A percentile compares a stretch with the other conserved stretches of the same genome.
phyloP scores from a whole-genome alignment of 2,797 vertebrate genomes.

The Hapalemur alaotrensis region DNA sequence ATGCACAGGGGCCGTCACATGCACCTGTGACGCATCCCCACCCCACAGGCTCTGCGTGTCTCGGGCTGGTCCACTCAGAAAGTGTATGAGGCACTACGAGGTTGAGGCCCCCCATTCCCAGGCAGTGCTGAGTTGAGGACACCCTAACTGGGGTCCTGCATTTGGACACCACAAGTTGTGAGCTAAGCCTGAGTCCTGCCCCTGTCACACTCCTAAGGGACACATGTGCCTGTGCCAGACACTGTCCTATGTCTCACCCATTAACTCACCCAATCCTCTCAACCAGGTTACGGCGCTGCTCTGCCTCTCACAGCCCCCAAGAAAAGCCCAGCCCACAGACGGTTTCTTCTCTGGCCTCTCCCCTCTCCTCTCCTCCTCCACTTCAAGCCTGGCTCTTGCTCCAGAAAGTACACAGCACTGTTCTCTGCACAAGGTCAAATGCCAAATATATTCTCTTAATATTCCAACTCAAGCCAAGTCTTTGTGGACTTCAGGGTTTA shows the following conservation, averaged over 20 bases:
- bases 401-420: slow-evolving; percentile 24
- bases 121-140: background rate
- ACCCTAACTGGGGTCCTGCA: accelerated
- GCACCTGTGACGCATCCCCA: too few species aligned
- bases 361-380: background rate
- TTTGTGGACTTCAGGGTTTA: slow-evolving; percentile 28
- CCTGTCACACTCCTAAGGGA: background rate
- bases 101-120: background rate
- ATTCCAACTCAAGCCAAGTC: slow-evolving; percentile 56
- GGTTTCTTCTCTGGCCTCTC: background rate
- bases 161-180: background rate
- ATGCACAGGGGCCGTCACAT: background rate
- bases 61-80: background rate
- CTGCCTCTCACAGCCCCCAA: background rate
- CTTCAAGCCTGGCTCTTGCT: background rate
- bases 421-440: slow-evolving; percentile 25
- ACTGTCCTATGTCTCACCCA: background rate
- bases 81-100: background rate
- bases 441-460: slow-evolving; percentile 54
- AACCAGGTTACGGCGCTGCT: background rate
- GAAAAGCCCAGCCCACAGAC: background rate
- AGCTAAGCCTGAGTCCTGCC: background rate
- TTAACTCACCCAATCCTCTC: background rate
- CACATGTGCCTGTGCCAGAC: background rate
- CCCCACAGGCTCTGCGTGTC: too few species aligned